These are phyloP conservation scores for Ylistrum balloti DNA, from an alignment of 1,140 invertebrate species.

Conservation along the genomic window DNA sequence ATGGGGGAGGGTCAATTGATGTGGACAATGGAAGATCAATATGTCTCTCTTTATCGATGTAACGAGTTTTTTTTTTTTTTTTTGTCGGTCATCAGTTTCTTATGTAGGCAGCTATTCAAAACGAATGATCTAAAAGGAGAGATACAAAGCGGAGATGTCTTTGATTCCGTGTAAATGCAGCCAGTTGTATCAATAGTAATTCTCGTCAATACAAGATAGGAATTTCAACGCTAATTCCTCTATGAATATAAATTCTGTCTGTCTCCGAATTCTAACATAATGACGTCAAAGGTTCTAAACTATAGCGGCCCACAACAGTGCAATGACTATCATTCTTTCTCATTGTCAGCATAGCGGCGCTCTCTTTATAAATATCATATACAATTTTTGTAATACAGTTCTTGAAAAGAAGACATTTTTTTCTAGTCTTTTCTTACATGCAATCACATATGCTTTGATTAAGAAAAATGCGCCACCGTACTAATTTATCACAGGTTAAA, in stretches of 20 bases:
- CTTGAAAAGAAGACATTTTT: no score
- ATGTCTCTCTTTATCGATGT: no score
- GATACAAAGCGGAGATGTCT: not conserved
- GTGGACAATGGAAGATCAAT: no score
- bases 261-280: not conserved
- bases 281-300: not conserved
- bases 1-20: no score
- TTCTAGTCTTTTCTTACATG: no score
- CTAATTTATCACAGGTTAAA: no score
- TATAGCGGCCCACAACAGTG: not conserved
- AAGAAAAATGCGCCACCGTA: no score
- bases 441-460: no score
- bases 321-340: not conserved
- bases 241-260: conserved; percentile 23
- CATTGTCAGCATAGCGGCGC: no score
- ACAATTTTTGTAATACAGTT: no score
- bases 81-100: no score
- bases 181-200: not conserved
- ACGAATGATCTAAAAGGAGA: conserved; percentile 8
- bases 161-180: not conserved
- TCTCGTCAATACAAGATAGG: not conserved
- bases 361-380: no score
- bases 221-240: not conserved
- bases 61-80: not conserved
- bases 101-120: not conserved